Percentiles rank a stretch among this genome's conserved stretches.
These are phyloP conservation scores for Bettongia penicillata DNA, from an alignment of 2,113 vertebrate genomes.

Conservation along the genomic window DNA sequence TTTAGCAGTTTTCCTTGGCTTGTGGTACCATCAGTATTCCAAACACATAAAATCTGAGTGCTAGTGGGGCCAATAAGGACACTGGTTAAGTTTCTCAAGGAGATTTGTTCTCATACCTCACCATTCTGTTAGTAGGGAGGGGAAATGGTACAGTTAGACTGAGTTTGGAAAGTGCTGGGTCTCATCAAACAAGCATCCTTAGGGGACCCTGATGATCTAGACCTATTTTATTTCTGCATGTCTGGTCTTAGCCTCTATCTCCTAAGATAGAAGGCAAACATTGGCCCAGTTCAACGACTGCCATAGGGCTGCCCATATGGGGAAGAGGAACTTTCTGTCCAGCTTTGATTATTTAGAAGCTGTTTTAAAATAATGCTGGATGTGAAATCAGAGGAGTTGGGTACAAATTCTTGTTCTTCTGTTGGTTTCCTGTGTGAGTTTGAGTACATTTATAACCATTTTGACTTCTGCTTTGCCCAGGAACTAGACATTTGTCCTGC, in stretches of 20 bases:
- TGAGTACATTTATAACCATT: neutral
- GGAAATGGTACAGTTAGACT: neutral
- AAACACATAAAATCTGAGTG: constrained; percentile 27
- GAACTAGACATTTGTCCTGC: neutral
- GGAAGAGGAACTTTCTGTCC: neutral
- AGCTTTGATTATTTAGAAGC: neutral
- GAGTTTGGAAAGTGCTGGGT: neutral
- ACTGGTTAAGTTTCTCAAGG: neutral
- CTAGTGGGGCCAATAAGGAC: constrained; percentile 42
- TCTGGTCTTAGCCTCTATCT: neutral
- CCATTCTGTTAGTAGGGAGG: neutral
- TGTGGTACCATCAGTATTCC: constrained; percentile 39
- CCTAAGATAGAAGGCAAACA: neutral
- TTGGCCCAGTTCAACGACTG: neutral
- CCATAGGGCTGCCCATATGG: neutral
- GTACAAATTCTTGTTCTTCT: neutral
- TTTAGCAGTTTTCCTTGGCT: constrained; percentile 44
- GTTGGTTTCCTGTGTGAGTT: neutral
- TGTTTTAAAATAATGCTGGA: neutral
- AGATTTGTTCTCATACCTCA: neutral
- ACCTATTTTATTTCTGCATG: neutral
- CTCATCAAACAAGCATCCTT: neutral
- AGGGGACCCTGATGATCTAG: neutral
- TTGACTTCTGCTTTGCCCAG: neutral
- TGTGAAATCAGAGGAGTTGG: neutral